Evolutionary conservation across 2,888 invertebrate genomes (phyloP).

Genomic region (Nomada ruficornis): DNA sequence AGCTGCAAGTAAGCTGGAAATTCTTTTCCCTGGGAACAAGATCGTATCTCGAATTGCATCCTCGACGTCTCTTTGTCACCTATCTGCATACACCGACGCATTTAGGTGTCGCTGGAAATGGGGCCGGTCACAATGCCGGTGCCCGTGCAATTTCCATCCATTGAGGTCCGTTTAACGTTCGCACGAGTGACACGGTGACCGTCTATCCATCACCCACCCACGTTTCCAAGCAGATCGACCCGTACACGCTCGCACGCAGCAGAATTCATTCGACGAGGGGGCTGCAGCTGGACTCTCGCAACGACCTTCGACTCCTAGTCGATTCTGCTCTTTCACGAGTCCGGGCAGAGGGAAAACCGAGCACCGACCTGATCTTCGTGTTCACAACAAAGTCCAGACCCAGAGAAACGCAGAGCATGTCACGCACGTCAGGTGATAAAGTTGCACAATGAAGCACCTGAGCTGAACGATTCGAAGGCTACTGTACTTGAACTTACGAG

Average conservation of each 20-base stretch:
- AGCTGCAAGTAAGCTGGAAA: constrained; percentile 18
- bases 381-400: constrained; percentile 22
- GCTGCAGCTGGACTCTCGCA: constrained; percentile 69
- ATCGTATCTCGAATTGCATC: constrained; percentile 43
- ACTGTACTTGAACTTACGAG: background rate
- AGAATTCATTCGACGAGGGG: constrained; percentile 47
- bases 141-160: constrained; percentile 74
- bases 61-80: constrained; percentile 58
- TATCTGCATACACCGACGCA: constrained; percentile 64
- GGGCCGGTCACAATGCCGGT: constrained; percentile 56
- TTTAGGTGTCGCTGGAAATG: constrained; percentile 52
- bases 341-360: constrained; percentile 49
- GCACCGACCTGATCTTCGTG: constrained; percentile 61
- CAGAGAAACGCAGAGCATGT: constrained; percentile 21
- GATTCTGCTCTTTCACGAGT: constrained; percentile 22
- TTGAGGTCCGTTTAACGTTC: constrained; percentile 74
- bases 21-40: constrained; percentile 22
- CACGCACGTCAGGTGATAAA: constrained; percentile 71
- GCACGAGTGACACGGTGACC: constrained; percentile 77
- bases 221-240: constrained; percentile 60
- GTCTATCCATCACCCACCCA: constrained; percentile 83
- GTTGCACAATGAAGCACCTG: constrained; percentile 67
- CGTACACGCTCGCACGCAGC: constrained; percentile 42
- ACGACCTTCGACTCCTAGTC: constrained; percentile 31
- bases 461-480: constrained; percentile 18